These are phyloP conservation scores for Achroia grisella DNA, from an alignment of 1,140 invertebrate genomes.

Conservation along the genomic window DNA sequence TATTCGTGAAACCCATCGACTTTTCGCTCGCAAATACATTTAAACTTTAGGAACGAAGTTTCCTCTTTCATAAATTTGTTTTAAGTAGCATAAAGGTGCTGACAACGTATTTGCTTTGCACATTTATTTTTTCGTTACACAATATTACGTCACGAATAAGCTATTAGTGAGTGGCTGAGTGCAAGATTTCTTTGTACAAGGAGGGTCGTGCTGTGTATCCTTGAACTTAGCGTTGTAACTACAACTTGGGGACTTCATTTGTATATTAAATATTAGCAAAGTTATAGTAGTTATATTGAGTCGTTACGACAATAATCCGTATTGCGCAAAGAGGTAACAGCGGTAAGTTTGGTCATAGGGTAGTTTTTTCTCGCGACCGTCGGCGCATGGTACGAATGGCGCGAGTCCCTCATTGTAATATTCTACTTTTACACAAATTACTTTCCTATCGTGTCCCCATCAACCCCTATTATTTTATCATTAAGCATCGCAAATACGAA, in stretches of 20 bases:
- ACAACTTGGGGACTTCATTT: slow-evolving; percentile 10
- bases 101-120: slow-evolving; percentile 23
- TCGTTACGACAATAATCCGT: slow-evolving; percentile 12
- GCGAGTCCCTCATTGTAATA: slow-evolving; percentile 37
- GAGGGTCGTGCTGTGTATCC: slow-evolving; percentile 6
- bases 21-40: slow-evolving; percentile 28
- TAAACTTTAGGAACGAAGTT: slow-evolving; percentile 34
- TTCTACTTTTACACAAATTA: slow-evolving; percentile 68
- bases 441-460: slow-evolving; percentile 67
- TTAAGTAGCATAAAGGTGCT: slow-evolving; percentile 40
- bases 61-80: slow-evolving; percentile 31
- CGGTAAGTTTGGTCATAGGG: slow-evolving; percentile 52
- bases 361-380: slow-evolving; percentile 55
- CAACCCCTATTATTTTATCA: slow-evolving; percentile 68
- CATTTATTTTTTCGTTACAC: slow-evolving; percentile 17
- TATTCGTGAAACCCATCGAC: slow-evolving; percentile 56
- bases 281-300: slow-evolving; percentile 37
- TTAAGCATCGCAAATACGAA: slow-evolving; percentile 57
- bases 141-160: slow-evolving; percentile 22
- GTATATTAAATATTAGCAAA: slow-evolving; percentile 16
- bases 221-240: slow-evolving; percentile 15
- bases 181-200: slow-evolving; percentile 3
- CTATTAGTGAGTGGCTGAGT: not conserved
- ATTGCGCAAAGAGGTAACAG: slow-evolving; percentile 31
- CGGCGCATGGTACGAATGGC: slow-evolving; percentile 54